Evolutionary conservation across 2,888 invertebrate genomes (phyloP), one percentile per base, ranked within the genome.

Genomic region (Eupithecia insigniata): DNA sequence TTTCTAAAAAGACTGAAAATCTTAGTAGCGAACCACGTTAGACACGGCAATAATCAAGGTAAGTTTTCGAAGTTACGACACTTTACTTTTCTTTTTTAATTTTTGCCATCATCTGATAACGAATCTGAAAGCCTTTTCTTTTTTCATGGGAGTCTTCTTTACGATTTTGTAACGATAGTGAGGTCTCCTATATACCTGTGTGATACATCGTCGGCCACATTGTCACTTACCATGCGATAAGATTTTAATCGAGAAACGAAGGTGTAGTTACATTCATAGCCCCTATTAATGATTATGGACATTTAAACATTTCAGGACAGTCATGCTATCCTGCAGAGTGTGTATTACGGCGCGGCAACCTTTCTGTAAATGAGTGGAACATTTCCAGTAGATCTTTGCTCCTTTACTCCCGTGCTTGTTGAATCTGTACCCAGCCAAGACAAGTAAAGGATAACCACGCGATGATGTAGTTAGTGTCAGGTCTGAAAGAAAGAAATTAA

Each of bases 301-400:
- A 32, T 55, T 67, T 0, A 62, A 58, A 55, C 55, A 67, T 68
- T 67, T 67, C 1, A 58, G 5, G 3, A 71, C 32, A 58, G 65
- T 32, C 18, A 32, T 58, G 22, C 8, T n/a, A 46, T 65, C 43
- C 32, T 16, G 22, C 4, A 67, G 5, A 26, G 71, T 72, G n/a
- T 65, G 43, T n/a, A 72, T 16, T 5, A 39, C 43, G 0, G 71
- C 71, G n/a, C 68, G 71, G 28, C 68, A 72, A 22, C 71, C 71
- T 18, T 51, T 51, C 16, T 60, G 46, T 2, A 65, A n/a, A 14
- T 64, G 64, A 26, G 58, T 43, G 2, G 28, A 67, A 58, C 71
- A 72, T n/a, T 60, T 58, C 71, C 71, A 72, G 5, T 68, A 36
- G 8, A 43, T 68, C 22, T 66, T 72, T 1, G 43, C 7, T 8